A percentile compares a stretch with the other conserved stretches of the same genome.
Evolutionary conservation across 2,113 vertebrate species (phyloP).

Genomic region (Acrocephalus arundinaceus): DNA sequence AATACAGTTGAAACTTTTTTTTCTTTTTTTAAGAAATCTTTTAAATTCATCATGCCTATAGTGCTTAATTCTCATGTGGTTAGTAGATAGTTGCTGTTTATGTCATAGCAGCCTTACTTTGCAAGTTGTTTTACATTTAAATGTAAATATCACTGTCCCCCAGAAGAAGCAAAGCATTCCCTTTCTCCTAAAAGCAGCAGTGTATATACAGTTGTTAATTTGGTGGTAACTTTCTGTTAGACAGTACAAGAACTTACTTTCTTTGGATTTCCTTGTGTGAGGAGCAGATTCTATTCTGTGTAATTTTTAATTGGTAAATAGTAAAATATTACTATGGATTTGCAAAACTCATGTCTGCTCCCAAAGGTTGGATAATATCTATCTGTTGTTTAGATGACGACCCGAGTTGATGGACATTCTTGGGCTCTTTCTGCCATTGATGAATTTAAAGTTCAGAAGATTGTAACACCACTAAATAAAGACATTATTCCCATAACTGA

Average conservation of each 20-base stretch:
- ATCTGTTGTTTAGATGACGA: constrained; percentile 82
- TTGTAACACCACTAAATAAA: constrained; percentile 88
- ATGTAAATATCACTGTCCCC: background rate
- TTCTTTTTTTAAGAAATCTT: background rate
- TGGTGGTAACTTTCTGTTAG: background rate
- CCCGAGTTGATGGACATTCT: constrained; percentile 90
- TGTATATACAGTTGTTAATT: background rate
- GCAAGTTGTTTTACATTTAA: background rate
- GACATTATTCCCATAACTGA: constrained; percentile 90
- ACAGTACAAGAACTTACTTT: background rate
- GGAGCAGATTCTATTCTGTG: background rate
- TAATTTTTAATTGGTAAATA: background rate
- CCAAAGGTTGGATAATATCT: background rate
- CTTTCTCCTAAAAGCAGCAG: background rate
- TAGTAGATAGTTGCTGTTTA: background rate
- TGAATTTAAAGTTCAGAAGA: constrained; percentile 81
- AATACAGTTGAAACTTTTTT: background rate
- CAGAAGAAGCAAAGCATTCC: background rate
- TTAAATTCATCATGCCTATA: background rate
- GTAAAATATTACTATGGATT: background rate
- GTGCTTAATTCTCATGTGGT: background rate
- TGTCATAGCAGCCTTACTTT: background rate
- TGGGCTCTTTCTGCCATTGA: constrained; percentile 92
- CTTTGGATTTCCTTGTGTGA: background rate
- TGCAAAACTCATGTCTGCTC: background rate